Base-by-base conservation (phyloP, 2,113 vertebrate species). In the Cynopterus brachyotis region DNA sequence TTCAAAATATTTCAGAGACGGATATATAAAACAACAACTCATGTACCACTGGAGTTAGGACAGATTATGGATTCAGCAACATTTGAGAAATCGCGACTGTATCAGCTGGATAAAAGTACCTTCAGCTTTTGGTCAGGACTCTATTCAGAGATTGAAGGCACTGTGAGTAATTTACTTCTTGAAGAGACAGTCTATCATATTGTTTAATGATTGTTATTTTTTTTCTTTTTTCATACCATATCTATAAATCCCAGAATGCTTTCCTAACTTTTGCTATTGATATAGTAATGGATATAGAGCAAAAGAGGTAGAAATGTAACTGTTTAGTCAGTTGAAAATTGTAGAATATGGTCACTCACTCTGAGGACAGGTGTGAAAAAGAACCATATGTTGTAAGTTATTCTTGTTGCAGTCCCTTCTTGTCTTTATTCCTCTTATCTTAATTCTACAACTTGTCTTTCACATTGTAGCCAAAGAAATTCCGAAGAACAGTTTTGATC, bases 101-200 rank as follows among this genome's bases (percentile, higher is more conserved):
- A 99, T 98, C 99, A 99, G 95, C 98, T 99, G 98, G 99, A 99
- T 98, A 99, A 99, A 98, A 99, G 99, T 96, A 99, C 99, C 96
- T 99, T 99, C 98, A 99, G 99, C 97, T 99, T 99, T 97, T 99
- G 99, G 99, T 99, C 99, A 75, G 99, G 99, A 94, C 98, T 99
- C 15, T 99, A 99, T 91, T 99, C 99, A 6, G 99, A 99, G 97
- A 98, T 98, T 13, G 99, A 99, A 98, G 99, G 99, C 96, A 99
- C 99, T 94, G 99, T 99, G 98, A 99, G 99, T 98, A 98, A 85
- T 64, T 76, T 84, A 59, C 26, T 79, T 91, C 32, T 86, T 83
- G 62, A 64, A 72, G 24, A 97, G 26, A 93, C 5, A 70, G 0
- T 76, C 42, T 91, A 1, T 96, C 42, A n/a, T 35, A 76, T 92